A percentile compares a stretch with the other conserved stretches of the same genome.
phyloP scores from a whole-genome alignment of 2,113 vertebrate species.

The Acanthochromis polyacanthus region DNA sequence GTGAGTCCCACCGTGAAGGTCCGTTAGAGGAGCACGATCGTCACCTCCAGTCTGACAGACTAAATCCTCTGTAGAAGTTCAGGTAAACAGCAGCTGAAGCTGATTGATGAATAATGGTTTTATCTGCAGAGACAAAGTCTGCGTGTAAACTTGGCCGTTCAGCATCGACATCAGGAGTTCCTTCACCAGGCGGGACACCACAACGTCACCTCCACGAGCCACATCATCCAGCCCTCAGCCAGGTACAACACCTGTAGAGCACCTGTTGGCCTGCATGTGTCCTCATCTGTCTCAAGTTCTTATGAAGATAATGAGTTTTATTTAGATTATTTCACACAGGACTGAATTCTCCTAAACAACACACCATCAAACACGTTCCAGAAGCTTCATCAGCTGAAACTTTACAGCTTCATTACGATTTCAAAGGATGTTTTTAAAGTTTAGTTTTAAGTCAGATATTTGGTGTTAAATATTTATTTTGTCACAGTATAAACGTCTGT shows the following conservation, averaged over 20 bases:
- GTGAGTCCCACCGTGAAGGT: constrained; percentile 12
- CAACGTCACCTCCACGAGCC: constrained; percentile 89
- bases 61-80: too few species aligned
- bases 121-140: constrained; percentile 87
- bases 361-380: constrained; percentile 28
- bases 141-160: constrained; percentile 93
- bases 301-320: neutral
- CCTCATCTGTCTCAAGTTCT: constrained; percentile 45
- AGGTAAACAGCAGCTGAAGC: constrained; percentile 68
- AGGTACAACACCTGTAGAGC: constrained; percentile 86
- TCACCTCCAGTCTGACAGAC: too few species aligned
- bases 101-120: neutral
- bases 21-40: too few species aligned
- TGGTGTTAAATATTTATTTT: constrained; percentile 24
- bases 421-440: neutral
- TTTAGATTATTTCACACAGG: constrained; percentile 50
- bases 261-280: constrained; percentile 73
- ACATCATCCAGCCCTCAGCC: constrained; percentile 84
- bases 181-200: constrained; percentile 88
- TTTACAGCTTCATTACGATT: neutral
- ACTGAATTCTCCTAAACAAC: constrained; percentile 35
- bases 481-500: neutral
- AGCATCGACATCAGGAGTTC: constrained; percentile 93
- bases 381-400: constrained; percentile 37
- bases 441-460: constrained; percentile 15